Base-by-base conservation (phyloP, 2,113 vertebrate species). In the Lampris incognitus region DNA sequence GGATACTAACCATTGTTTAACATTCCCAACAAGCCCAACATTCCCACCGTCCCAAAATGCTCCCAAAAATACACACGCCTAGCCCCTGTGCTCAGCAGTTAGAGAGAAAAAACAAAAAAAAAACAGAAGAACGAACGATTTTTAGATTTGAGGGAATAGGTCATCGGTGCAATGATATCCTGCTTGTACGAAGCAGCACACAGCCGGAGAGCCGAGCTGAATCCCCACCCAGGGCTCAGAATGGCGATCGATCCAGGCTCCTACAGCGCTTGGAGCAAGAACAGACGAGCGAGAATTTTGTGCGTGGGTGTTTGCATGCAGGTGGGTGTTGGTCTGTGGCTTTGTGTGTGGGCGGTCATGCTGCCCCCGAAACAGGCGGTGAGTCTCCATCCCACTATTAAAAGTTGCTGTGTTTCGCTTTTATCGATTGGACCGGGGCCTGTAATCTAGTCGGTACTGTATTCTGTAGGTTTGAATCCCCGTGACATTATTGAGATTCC, bases 201-300 rank as follows among this genome's bases (percentile, higher is more conserved):
- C 75, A 73, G 55, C 56, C 13, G 55, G 61, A 66, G 60, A 60
- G 72, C 65, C 52, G 69, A 68, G 64, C 62, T 76, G 54, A 63
- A 67, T 57, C 72, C 13, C 11, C 37, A 69, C 71, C 75, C 79
- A 76, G 36, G 41, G 74, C 61, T 78, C 73, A 54, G 81, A 78
- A 66, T 62, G 48, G 64, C 39, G 61, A 83, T 85, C 0, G 60
- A 88, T 80, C 66, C 61, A 83, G 40, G 51, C 40, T 73, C 69
- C 52, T n/a, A 44, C 51, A 9, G 57, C 62, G 67, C 74, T 76
- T n/a, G 36, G 49, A 66, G 70, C 66, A 36, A 65, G 6, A 75
- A 63, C 59, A 78, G 51, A 74, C 24, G 56, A 67, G 24, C 24
- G 24, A 38, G 36, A 57, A 38, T 2, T 41, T 0, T 67, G 55